Percentiles rank a stretch among this genome's conserved stretches.
phyloP scores from a whole-genome alignment of 2,113 vertebrate genomes.

The Climacteris rufus region DNA sequence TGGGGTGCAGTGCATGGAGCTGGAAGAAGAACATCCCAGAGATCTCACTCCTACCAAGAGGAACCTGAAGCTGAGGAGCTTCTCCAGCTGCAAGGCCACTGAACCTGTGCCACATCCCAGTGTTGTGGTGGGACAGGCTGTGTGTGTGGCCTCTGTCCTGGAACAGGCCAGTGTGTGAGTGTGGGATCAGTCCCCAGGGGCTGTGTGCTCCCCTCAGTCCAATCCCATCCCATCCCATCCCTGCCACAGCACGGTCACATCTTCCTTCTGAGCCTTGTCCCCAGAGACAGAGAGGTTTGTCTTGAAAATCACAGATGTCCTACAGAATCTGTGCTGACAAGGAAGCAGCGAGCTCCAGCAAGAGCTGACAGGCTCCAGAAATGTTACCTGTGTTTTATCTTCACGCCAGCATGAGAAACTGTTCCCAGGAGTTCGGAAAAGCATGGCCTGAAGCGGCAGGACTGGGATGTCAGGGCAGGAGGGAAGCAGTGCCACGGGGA shows the following conservation, averaged over 20 bases:
- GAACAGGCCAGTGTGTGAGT: not conserved
- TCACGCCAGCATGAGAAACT: not conserved
- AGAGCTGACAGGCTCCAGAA: not conserved
- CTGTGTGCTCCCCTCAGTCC: not conserved
- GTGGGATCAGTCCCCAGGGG: not conserved
- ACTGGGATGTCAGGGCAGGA: accelerated
- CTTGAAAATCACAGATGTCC: not conserved
- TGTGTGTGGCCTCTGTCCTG: not conserved
- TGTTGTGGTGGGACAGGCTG: not conserved
- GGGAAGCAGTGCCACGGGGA: not conserved
- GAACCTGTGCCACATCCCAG: not conserved
- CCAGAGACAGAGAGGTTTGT: not conserved
- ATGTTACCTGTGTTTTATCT: not conserved
- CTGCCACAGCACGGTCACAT: not conserved
- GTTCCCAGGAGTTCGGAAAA: not conserved
- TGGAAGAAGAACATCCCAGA: not conserved
- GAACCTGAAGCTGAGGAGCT: not conserved
- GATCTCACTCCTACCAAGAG: not conserved
- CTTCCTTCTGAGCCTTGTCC: not conserved
- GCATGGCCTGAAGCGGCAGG: not conserved
- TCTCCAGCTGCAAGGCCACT: not conserved
- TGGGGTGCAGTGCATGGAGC: not conserved
- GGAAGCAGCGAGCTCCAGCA: not conserved
- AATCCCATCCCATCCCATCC: not conserved
- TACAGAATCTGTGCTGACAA: not conserved